Evolutionary conservation across 2,797 vertebrate genomes (phyloP), one percentile per base, ranked within the genome.

Genomic region (Cirrhinus mrigala): DNA sequence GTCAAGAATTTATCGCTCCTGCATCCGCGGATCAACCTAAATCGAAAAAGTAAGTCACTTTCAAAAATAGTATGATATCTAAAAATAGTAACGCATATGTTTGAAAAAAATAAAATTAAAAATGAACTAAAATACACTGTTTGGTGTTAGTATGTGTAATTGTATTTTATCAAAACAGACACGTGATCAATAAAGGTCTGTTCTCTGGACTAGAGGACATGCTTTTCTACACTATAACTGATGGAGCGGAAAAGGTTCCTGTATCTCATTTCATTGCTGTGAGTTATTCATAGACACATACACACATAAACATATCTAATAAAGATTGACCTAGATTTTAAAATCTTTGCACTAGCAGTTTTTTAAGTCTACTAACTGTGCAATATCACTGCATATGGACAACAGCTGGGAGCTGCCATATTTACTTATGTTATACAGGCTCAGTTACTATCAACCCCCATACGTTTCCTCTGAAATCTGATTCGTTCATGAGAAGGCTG

Each of bases 191-290:
- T 70, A 77, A 79, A 64, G 87, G 93, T 64, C 92, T 94, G 87
- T 92, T 95, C 84, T 93, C 92, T 9, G 95, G 94, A 82, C 93
- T 97, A 83, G 96, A 96, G 40, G 95, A 96, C 81, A 94, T 97
- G 92, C 96, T 98, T 56, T 98, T 97, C 94, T 96, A 96, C 92
- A 96, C 96, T 68, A 94, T 98, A 89, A 97, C 96, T 1, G 94
- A 96, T 27, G 97, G 97, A 82, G 94, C 96, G 86, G 96, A 97
- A 29, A 93, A 93, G 74, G 94, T 97, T 71, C 95, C 97, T 10
- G 92, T 97, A 77, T 94, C 97, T 85, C 90, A 94, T 87, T 98
- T 97, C 86, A 96, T 92, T 71, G 92, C 93, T 76, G 96, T 98
- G 92, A 95, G 96, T 78, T 16, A 22, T 58, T 83, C 6, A 62